Percentiles rank a stretch among this genome's conserved stretches.
Evolutionary conservation across 2,113 vertebrate genomes (phyloP).

Genomic region (Pimephales promelas): DNA sequence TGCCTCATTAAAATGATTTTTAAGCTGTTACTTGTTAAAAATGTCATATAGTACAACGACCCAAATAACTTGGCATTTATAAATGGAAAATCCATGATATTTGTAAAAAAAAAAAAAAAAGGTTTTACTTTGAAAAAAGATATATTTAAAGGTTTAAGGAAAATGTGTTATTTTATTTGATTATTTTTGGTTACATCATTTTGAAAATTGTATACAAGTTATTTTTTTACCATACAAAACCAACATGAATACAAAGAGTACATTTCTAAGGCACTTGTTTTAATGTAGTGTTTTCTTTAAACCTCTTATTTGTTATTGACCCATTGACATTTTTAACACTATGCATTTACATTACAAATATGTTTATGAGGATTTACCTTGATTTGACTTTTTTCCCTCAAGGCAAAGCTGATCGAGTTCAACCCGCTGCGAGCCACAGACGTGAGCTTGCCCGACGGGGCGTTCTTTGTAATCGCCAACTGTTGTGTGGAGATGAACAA

Average conservation of each 20-base stretch:
- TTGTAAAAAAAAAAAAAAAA: not conserved
- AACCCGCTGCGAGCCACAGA: constrained; percentile 89
- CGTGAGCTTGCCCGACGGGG: constrained; percentile 87
- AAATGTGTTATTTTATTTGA: too few relatives aligned
- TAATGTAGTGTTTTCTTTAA: not conserved
- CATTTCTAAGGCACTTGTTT: not conserved
- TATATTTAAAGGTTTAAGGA: not conserved
- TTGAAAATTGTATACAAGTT: not conserved
- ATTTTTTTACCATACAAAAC: not conserved
- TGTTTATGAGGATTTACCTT: not conserved
- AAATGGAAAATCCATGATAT: not conserved
- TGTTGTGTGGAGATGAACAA: constrained; percentile 98
- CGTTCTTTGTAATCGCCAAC: constrained; percentile 94
- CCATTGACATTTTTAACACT: not conserved
- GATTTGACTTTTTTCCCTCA: not conserved
- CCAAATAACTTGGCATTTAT: not conserved
- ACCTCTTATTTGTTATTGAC: not conserved
- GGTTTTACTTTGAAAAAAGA: too few relatives aligned
- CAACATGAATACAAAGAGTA: not conserved
- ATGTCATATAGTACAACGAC: not conserved
- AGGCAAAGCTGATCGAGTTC: constrained; percentile 98
- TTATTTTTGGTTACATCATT: not conserved
- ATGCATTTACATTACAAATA: not conserved
- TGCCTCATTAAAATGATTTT: not conserved
- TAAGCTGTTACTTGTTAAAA: not conserved